These are phyloP conservation scores for Zaprionus vittiger DNA, from an alignment of 1,140 invertebrate genomes.

Conservation along the genomic window DNA sequence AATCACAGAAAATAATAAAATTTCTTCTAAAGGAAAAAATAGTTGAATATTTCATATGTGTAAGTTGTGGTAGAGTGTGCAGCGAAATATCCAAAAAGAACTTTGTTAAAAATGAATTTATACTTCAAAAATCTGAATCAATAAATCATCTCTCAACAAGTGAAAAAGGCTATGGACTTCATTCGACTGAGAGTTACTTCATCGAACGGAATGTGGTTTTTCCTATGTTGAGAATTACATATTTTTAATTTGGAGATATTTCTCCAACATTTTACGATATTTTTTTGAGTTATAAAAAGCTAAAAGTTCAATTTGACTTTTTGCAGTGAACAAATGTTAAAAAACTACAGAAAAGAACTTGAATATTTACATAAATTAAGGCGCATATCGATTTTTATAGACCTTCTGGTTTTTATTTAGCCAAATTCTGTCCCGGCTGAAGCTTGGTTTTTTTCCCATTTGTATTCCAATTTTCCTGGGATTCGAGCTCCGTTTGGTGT, in stretches of 20 bases:
- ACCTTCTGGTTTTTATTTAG: background rate
- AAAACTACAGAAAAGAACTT: background rate
- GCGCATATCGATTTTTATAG: background rate
- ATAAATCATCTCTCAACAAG: background rate
- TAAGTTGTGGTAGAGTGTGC: too few species aligned
- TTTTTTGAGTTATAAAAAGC: too few species aligned
- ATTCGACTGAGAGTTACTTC: background rate
- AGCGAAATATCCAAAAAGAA: background rate
- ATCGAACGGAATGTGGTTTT: rapidly evolving
- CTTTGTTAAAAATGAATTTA: background rate
- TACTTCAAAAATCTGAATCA: background rate
- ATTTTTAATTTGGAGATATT: too few species aligned
- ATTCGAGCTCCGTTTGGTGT: constrained; percentile 20
- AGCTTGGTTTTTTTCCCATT: constrained; percentile 50
- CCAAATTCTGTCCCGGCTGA: background rate
- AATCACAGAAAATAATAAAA: background rate
- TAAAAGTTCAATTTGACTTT: background rate
- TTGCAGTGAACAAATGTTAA: background rate
- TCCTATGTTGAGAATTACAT: too few species aligned
- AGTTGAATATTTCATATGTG: too few species aligned
- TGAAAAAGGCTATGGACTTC: background rate
- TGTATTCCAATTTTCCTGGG: constrained; percentile 60
- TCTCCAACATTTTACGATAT: too few species aligned
- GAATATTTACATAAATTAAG: background rate
- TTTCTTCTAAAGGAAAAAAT: background rate